A percentile compares a stretch with the other conserved stretches of the same genome.
These are phyloP conservation scores for Eupleurogrammus muticus DNA, from an alignment of 2,797 vertebrate species.

Conservation along the genomic window DNA sequence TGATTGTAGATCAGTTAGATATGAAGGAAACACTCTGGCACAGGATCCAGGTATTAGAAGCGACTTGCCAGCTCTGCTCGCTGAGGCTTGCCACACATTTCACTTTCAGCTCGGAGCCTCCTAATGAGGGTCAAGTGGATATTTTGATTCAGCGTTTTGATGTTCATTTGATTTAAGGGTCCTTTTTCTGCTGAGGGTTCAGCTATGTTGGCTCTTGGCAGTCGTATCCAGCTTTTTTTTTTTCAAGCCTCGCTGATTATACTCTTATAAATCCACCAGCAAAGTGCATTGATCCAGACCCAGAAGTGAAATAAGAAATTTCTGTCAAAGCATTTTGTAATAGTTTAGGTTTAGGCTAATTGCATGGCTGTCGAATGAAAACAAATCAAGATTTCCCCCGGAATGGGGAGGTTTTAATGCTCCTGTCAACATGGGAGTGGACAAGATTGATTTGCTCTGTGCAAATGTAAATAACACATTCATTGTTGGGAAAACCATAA, in stretches of 20 bases:
- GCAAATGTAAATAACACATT: too few species aligned
- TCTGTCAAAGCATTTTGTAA: neutral
- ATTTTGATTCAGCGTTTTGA: slow-evolving; percentile 47
- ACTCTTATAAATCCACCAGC: slow-evolving; percentile 8
- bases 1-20: slow-evolving; percentile 8
- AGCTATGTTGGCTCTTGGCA: slow-evolving; percentile 28
- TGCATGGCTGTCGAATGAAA: too few species aligned
- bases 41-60: slow-evolving; percentile 32
- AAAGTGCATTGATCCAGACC: neutral
- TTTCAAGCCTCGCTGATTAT: neutral
- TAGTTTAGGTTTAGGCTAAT: too few species aligned
- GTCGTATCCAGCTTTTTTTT: slow-evolving; percentile 6
- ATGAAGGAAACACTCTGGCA: slow-evolving; percentile 23
- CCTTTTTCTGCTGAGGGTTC: slow-evolving; percentile 12
- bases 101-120: slow-evolving; percentile 26
- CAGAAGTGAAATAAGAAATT: neutral
- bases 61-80: slow-evolving; percentile 31
- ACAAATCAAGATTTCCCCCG: too few species aligned
- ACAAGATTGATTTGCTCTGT: too few species aligned
- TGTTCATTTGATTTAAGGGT: slow-evolving; percentile 36
- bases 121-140: slow-evolving; percentile 41
- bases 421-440: too few species aligned
- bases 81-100: slow-evolving; percentile 43
- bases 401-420: too few species aligned
- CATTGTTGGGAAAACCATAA: too few species aligned